A percentile compares a stretch with the other conserved stretches of the same genome.
phyloP scores from a whole-genome alignment of 2,888 invertebrate genomes.

The Melanchra persicariae region DNA sequence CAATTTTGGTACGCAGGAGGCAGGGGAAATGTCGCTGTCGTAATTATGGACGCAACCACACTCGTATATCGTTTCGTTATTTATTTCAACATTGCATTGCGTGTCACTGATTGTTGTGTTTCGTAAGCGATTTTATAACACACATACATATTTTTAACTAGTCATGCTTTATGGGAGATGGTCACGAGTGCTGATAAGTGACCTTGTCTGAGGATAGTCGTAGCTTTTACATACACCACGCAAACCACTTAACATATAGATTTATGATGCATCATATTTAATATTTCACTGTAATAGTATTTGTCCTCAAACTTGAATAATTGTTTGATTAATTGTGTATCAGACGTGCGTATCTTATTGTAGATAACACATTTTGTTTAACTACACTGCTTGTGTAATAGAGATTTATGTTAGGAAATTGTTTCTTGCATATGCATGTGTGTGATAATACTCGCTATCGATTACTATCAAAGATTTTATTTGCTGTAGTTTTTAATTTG shows the following conservation, averaged over 20 bases:
- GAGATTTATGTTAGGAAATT: constrained; percentile 47
- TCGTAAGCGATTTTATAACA: constrained; percentile 80
- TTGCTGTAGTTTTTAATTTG: constrained; percentile 80
- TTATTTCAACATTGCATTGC: constrained; percentile 78
- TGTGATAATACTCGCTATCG: constrained; percentile 70
- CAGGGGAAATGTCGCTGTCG: constrained; percentile 70
- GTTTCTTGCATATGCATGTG: constrained; percentile 68
- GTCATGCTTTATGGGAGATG: constrained; percentile 61
- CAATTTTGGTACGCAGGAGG: constrained; percentile 88
- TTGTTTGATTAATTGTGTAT: constrained; percentile 45
- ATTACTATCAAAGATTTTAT: constrained; percentile 72
- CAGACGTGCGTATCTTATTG: constrained; percentile 48
- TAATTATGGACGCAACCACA: constrained; percentile 78
- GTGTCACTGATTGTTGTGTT: constrained; percentile 78
- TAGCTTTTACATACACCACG: constrained; percentile 57
- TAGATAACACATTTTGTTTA: constrained; percentile 64
- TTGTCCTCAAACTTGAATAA: constrained; percentile 40
- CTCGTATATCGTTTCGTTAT: constrained; percentile 71
- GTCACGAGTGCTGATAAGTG: constrained; percentile 43
- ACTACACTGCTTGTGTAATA: constrained; percentile 67
- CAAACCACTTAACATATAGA: constrained; percentile 39
- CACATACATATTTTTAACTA: constrained; percentile 75
- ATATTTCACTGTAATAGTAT: constrained; percentile 54
- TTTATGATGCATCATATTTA: constrained; percentile 13
- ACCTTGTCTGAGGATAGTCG: constrained; percentile 47